Conservation (phyloP, 2,113 vertebrate genomes). For the Beaufortia kweichowensis region DNA sequence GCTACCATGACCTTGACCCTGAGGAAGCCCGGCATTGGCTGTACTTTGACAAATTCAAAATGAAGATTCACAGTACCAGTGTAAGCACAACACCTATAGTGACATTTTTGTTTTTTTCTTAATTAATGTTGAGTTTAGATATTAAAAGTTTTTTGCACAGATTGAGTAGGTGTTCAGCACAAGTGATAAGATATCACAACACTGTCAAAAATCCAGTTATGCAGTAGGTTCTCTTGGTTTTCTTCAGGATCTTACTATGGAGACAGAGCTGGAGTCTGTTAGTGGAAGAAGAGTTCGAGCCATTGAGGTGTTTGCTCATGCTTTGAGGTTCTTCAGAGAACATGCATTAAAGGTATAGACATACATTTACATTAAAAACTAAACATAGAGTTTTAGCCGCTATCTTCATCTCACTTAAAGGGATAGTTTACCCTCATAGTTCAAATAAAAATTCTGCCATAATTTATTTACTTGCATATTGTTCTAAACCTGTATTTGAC, state of each 20-base stretch:
- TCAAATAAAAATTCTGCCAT: too few species aligned
- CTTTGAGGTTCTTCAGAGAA: slow-evolving; percentile 88
- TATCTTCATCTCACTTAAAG: too few species aligned
- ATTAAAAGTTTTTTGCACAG: not conserved
- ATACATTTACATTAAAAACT: not conserved
- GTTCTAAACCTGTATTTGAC: too few species aligned
- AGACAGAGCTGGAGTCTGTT: slow-evolving; percentile 87
- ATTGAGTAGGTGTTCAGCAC: not conserved
- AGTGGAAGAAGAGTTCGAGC: slow-evolving; percentile 85
- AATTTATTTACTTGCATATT: too few species aligned
- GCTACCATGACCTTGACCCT: slow-evolving; percentile 92
- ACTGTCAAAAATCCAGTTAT: slow-evolving; percentile 19
- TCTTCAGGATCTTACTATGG: slow-evolving; percentile 79
- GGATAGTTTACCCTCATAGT: too few species aligned
- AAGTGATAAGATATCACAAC: not conserved
- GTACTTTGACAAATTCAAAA: slow-evolving; percentile 98
- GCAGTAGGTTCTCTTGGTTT: slow-evolving; percentile 41
- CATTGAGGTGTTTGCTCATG: slow-evolving; percentile 90
- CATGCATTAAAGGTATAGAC: slow-evolving; percentile 86
- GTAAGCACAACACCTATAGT: slow-evolving; percentile 65
- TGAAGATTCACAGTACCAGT: slow-evolving; percentile 94
- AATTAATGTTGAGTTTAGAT: not conserved
- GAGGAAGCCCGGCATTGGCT: slow-evolving; percentile 92
- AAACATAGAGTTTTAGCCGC: too few species aligned
- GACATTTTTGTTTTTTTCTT: not conserved